Base-by-base conservation (phyloP, 2,888 invertebrate species). In the Thera britannica region DNA sequence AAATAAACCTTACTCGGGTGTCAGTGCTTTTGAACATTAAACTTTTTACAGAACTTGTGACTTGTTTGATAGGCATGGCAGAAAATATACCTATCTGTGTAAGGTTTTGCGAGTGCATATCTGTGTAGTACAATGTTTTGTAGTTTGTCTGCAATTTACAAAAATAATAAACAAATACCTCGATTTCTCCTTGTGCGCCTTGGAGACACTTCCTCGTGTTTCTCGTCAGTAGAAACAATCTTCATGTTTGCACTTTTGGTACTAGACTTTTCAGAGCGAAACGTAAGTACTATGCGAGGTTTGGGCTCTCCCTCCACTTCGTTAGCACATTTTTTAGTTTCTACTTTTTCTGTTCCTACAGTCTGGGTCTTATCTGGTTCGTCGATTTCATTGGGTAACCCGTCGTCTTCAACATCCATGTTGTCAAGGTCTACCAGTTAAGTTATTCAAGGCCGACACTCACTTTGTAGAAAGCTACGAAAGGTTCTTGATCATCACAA, bases 281-380 rank as follows among this genome's bases (percentile, higher is more conserved):
- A 95, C 0, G 95, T 95, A 46, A 95, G 83, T 7, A 95, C 95
- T 67, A 95, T 95, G 54, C 95, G 92, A 2, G 95, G 95, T 79
- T 95, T 95, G 0, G 90, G 90, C 65, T 93, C 52, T 52, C 2
- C 52, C 23, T 52, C 90, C 7, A 73, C 71, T 46, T 89, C 90
- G 41, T 80, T 88, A 3, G 86, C 89, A 2, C 77, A 60, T 77
- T 87, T 89, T 69, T 86, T 88, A 2, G 73, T 71, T 58, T 90
- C 90, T 66, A 70, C 69, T 72, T 89, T 88, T 59, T 90, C 89
- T 71, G 81, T 83, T 23, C 23, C 23, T 11, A 84, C 82, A 51
- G 80, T 79, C 41, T 84, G 66, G 62, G 23, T 23, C 23, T 80
- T 84, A 48, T 90, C 90, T 58, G 83, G 76, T 77, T 83, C 85